Conservation (phyloP, 2,113 vertebrate genomes). For the Carlito syrichta region DNA sequence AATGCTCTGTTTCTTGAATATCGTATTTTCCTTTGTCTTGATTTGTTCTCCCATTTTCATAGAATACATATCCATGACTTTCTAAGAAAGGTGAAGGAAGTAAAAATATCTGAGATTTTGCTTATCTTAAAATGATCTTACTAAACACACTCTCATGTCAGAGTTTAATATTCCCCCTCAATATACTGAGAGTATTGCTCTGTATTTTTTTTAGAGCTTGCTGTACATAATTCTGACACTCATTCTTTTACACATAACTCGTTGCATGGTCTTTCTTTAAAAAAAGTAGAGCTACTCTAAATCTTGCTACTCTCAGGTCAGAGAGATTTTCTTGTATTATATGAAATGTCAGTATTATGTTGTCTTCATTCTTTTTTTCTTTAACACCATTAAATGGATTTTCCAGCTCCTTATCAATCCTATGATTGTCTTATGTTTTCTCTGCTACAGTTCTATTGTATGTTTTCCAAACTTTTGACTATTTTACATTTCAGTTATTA, state of each 20-base stretch:
- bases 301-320: background rate
- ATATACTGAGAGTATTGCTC: background rate
- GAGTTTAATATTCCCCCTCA: background rate
- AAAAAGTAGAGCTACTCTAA: background rate
- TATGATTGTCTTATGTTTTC: background rate
- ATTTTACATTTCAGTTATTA: slow-evolving; percentile 16
- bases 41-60: background rate
- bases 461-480: background rate
- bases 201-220: background rate
- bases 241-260: background rate
- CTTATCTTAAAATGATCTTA: background rate
- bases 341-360: background rate
- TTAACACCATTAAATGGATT: background rate
- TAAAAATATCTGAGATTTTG: background rate
- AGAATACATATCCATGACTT: background rate
- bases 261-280: background rate
- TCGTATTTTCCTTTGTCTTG: background rate
- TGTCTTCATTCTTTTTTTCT: background rate
- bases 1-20: background rate
- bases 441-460: background rate
- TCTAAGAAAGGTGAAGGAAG: background rate
- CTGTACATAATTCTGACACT: background rate
- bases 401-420: background rate
- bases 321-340: background rate
- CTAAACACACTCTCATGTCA: background rate